Evolutionary conservation across 2,888 invertebrate genomes (phyloP).

Genomic region (Conomelus anceps): DNA sequence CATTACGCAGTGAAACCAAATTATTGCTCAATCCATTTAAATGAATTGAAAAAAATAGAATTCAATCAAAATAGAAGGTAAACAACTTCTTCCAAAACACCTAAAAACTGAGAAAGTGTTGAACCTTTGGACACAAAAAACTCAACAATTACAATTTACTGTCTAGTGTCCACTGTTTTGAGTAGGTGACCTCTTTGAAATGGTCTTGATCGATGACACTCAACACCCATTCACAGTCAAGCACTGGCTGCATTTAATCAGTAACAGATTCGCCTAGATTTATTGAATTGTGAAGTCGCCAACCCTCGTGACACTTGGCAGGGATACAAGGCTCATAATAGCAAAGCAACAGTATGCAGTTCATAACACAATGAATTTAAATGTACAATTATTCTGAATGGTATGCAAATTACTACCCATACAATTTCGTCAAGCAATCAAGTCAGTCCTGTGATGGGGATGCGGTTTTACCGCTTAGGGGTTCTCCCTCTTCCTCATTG

Average conservation of each 20-base stretch:
- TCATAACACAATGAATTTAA: neutral
- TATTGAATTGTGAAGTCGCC: neutral
- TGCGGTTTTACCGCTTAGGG: neutral
- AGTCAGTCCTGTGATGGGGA: neutral
- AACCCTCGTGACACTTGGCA: neutral
- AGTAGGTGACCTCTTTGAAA: too few species aligned
- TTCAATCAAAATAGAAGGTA: too few species aligned
- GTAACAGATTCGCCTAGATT: neutral
- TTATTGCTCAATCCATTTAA: too few species aligned
- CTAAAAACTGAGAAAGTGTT: too few species aligned
- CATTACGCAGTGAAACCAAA: too few species aligned
- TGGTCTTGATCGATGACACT: too few species aligned
- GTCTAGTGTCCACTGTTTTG: too few species aligned
- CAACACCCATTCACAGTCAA: too few species aligned
- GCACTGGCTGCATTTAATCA: neutral
- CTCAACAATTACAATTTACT: too few species aligned
- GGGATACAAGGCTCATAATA: neutral
- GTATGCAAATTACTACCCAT: neutral
- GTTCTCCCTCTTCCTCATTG: neutral
- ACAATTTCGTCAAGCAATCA: neutral
- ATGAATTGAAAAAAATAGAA: too few species aligned
- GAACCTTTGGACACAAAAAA: too few species aligned
- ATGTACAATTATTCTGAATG: neutral
- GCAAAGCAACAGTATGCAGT: neutral
- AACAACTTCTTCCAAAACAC: too few species aligned